These are phyloP conservation scores for Boloria euphrosyne DNA, from an alignment of 2,888 invertebrate genomes.

Conservation along the genomic window DNA sequence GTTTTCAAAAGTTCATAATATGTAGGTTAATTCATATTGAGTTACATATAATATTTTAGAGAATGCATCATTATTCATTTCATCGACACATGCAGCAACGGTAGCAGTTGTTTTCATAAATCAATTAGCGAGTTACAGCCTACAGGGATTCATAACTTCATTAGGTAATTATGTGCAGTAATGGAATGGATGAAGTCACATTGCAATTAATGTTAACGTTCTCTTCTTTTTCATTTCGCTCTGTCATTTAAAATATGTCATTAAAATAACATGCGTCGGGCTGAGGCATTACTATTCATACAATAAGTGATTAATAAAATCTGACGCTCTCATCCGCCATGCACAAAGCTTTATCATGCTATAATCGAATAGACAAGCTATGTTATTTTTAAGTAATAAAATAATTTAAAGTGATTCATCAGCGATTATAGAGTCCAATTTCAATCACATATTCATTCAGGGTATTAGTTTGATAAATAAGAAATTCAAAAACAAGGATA, in stretches of 20 bases:
- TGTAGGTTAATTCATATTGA: conserved; percentile 62
- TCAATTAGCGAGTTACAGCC: conserved; percentile 55
- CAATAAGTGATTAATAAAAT: conserved; percentile 69
- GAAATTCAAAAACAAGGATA: too few species aligned
- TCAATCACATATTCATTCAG: background rate
- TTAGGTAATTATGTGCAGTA: conserved; percentile 25
- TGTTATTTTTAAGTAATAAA: conserved; percentile 21
- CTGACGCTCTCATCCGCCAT: conserved; percentile 78
- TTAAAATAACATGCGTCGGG: conserved; percentile 78
- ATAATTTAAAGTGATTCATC: background rate
- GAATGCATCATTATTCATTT: conserved; percentile 69
- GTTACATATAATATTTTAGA: conserved; percentile 50
- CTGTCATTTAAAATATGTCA: conserved; percentile 55
- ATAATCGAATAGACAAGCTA: conserved; percentile 60
- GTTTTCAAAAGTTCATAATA: conserved; percentile 42
- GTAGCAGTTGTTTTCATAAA: conserved; percentile 60
- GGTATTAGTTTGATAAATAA: too few species aligned
- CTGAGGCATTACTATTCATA: conserved; percentile 78
- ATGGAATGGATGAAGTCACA: conserved; percentile 20
- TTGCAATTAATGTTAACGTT: conserved; percentile 27
- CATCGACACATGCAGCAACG: conserved; percentile 75
- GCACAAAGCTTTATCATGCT: conserved; percentile 81
- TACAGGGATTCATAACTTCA: conserved; percentile 41
- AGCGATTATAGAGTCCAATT: background rate
- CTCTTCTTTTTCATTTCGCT: conserved; percentile 49